Base-by-base conservation (phyloP, 64 coral and sea anemone genomes). In the Exaiptasia diaphana region DNA sequence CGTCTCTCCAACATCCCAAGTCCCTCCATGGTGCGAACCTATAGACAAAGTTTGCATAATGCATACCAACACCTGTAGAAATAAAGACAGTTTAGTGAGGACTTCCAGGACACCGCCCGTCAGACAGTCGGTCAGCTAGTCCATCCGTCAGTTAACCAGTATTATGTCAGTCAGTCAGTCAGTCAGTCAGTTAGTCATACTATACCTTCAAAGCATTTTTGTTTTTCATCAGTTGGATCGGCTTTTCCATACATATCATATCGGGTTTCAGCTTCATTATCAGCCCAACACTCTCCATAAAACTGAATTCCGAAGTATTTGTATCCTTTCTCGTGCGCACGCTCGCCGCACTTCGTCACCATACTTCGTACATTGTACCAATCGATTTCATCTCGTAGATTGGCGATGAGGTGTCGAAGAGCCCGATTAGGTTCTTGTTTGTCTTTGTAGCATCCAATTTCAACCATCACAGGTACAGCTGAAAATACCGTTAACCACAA, bases 211-310 rank as follows among this genome's bases (percentile, higher is more conserved):
- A 79, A 53, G 24, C 91, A 93, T 13, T 60, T 77, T 41, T 93
- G 78, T 45, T 38, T 23, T 10, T 32, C 17, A 44, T 57, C 7
- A 23, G 10, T 64, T 14, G 15, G 7, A 40, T 64, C 71, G 17
- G 52, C 90, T 57, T 71, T 29, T 11, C 85, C 91, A 25, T 93
- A 52, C 91, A 93, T 93, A 56, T 69, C 60, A 24, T 83, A 88
- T 11, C 85, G 45, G 7, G 22, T 32, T 30, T 88, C 85, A 8
- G 43, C 91, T n/a, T 93, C 78, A 1, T 71, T 58, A 35, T 93
- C 91, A 25, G 78, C 65, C 91, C 91, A 93, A 32, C 91, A 93
- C 58, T 93, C 91, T 10, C 85, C 91, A 58, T 93, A 88, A 38
- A 79, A 93, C 45, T 93, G 91, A 44, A 93, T 78, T 26, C 85